Base-by-base conservation (phyloP, 1,140 invertebrate species). In the Pectinophora gossypiella region DNA sequence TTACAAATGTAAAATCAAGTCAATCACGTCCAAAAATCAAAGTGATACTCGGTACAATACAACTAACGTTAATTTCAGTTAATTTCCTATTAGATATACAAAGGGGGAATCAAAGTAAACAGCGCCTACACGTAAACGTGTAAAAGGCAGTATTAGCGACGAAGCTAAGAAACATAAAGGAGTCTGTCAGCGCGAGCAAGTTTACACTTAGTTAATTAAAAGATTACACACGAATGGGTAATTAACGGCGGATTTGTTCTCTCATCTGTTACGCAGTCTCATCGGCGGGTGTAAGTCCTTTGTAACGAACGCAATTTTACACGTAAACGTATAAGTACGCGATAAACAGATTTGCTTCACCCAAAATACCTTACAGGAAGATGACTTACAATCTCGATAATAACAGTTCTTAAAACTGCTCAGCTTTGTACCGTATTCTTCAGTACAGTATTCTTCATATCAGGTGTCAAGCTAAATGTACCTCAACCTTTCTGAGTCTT, bases 201-300 rank as follows among this genome's bases (percentile, higher is more conserved):
- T 79, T 78, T 71, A 74, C 73, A 83, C 65, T 71, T 69, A 76
- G 69, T 73, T 77, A 77, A 82, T 79, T 82, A 84, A 84, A 80
- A 80, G 80, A 80, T 81, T 78, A 84, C 72, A 76, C 72, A 72
- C 72, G 76, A 75, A 78, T 72, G 68, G 65, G 60, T 78, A 76
- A 80, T 84, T 81, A 81, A 76, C 71, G 60, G 53, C 57, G 65
- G 70, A 84, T 84, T 75, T 79, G 70, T 72, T 73, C 74, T 72
- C 74, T 74, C 73, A 68, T 74, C 70, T 76, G 64, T 69, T 68
- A 75, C 52, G 52, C 54, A 68, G 55, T 64, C 52, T 55, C 54
- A 56, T 56, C 52, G 57, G 44, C n/a, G 12, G 43, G 54, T n/a
- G n/a, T 44, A 53, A 59, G 60, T 40, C 43, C 61, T 22, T 44